Percentiles rank a stretch among this genome's conserved stretches.
phyloP scores from a whole-genome alignment of 1,140 invertebrate species.

The Drosophila orena region DNA sequence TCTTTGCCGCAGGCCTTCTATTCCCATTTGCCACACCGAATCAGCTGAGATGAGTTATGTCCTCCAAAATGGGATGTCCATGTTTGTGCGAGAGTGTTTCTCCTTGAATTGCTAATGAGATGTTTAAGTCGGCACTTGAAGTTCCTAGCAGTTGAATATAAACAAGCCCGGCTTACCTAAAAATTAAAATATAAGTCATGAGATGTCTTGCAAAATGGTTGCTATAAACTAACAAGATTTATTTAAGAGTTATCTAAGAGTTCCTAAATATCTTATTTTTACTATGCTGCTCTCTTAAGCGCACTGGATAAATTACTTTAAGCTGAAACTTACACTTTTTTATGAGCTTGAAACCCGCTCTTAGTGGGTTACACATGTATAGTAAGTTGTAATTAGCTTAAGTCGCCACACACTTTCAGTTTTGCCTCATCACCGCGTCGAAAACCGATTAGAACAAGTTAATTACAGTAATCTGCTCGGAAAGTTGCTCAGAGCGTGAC shows the following conservation, averaged over 20 bases:
- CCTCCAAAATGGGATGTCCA: conserved; percentile 22
- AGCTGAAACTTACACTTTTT: background rate
- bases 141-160: conserved; percentile 13
- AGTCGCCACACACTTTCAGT: conserved; percentile 9
- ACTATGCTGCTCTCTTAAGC: too few species aligned
- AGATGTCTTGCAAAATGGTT: background rate
- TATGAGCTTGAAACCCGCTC: background rate
- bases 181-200: conserved; percentile 3
- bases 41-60: conserved; percentile 32
- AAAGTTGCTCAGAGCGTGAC: conserved; percentile 42
- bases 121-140: conserved; percentile 19
- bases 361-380: conserved; percentile 11
- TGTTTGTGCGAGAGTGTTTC: conserved; percentile 12
- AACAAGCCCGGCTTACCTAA: background rate
- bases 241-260: background rate
- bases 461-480: conserved; percentile 44
- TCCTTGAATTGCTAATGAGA: conserved; percentile 44
- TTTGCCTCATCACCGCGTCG: conserved; percentile 26
- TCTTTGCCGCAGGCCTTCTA: conserved; percentile 12
- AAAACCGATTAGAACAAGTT: conserved; percentile 48
- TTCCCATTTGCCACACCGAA: conserved; percentile 27
- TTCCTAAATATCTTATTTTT: too few species aligned
- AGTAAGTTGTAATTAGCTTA: conserved; percentile 20
- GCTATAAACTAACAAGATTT: background rate
- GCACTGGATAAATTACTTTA: background rate